Base-by-base conservation (phyloP, 2,113 vertebrate species). In the Sinocyclocheilus grahami region DNA sequence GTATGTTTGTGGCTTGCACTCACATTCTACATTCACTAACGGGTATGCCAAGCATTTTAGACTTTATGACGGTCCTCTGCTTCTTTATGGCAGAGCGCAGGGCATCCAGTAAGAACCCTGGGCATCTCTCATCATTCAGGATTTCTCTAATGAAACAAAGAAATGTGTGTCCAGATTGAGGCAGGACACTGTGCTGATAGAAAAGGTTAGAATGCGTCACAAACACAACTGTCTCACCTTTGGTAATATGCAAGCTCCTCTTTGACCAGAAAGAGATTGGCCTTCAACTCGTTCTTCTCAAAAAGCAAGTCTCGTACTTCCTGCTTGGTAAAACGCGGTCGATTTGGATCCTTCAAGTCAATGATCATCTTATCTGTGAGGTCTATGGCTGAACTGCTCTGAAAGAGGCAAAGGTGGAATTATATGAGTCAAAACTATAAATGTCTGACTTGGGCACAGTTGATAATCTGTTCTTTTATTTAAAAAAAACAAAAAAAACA, bases 231-330 rank as follows among this genome's bases (percentile, higher is more conserved):
- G 12, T 55, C 93, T 91, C 74, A 99, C 98, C 97, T 94, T 89
- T 98, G 97, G 90, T 98, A 99, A 92, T 97, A 99, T 39, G 93
- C 95, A 89, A 99, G 89, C 90, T 99, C 98, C 91, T 99, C 98
- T 94, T 97, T 97, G 88, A 99, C 95, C 91, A 99, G 87, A 91
- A 99, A 99, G 51, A 98, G 95, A 88, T 97, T 98, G 86, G 97
- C 96, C 92, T 98, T 99, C 77, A 99, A 96, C 90, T 99, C 97
- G 0, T 99, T 99, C 83, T 97, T 92, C 93, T 99, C 98, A 62
- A 95, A 96, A 80, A 99, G 91, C 90, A 99, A 96, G 91, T 99
- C 97, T 39, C 97, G 92, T 89, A 99, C 92, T 88, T 98, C 97
- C 89, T 97, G 96, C 85, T 94, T 96, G 85, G 97, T 97, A 92